Evolutionary conservation across 1,140 invertebrate genomes (phyloP).

Genomic region (Caenorhabditis brenneri): DNA sequence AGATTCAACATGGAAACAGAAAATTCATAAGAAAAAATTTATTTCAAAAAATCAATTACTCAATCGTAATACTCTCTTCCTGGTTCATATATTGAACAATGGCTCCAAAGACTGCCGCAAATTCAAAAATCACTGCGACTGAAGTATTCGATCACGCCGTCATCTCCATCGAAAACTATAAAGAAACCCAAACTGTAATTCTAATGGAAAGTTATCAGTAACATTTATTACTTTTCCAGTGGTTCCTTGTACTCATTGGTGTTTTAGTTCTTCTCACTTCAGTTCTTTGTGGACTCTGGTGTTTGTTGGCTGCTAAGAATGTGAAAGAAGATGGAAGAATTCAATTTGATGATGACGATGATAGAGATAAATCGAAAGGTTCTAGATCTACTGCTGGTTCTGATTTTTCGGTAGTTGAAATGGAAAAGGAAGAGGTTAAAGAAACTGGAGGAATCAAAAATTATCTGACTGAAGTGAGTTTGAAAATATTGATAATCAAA

Average conservation of each 20-base stretch:
- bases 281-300: slow-evolving; percentile 8
- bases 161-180: background rate
- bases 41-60: background rate
- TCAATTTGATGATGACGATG: background rate
- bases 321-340: background rate
- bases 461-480: background rate
- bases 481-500: background rate
- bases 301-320: background rate
- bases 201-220: background rate
- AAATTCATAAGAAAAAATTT: background rate
- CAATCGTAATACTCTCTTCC: background rate
- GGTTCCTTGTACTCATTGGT: background rate
- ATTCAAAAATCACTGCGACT: background rate
- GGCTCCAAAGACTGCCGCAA: background rate
- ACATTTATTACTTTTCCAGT: background rate
- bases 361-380: background rate
- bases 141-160: background rate
- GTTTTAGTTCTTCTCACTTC: background rate
- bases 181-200: background rate
- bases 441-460: background rate
- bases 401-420: background rate
- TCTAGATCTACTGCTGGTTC: slow-evolving; percentile 19
- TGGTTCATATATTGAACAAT: background rate
- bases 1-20: background rate
- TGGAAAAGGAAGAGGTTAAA: background rate